Percentiles rank a stretch among this genome's conserved stretches.
Conservation (phyloP, 1,140 invertebrate genomes). For the Diuraphis noxia region DNA sequence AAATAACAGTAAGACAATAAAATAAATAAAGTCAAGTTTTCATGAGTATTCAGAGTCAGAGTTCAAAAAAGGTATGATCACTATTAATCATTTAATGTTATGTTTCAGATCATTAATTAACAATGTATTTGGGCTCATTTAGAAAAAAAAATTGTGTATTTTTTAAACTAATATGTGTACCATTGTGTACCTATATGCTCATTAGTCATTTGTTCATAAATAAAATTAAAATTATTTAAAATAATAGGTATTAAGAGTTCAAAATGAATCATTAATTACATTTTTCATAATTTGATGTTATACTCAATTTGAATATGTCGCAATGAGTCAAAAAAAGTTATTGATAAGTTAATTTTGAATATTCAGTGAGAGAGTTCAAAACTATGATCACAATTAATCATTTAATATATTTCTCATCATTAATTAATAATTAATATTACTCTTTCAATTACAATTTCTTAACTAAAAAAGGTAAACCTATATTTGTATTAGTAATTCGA, state of each 20-base stretch:
- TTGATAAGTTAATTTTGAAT: not conserved
- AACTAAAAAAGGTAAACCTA: too few species aligned
- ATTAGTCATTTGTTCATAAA: not conserved
- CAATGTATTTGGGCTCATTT: not conserved
- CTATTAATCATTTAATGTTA: conserved; percentile 15
- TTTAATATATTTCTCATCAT: conserved; percentile 35
- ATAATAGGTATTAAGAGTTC: too few species aligned
- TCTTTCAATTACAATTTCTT: too few species aligned
- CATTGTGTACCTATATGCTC: fast-evolving
- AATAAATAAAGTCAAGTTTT: not conserved
- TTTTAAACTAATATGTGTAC: not conserved
- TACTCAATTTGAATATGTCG: not conserved
- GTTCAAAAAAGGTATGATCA: conserved; percentile 26
- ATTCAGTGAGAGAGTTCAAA: conserved; percentile 48
- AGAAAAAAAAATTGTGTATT: not conserved
- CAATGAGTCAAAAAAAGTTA: not conserved
- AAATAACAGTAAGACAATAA: not conserved
- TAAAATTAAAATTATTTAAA: not conserved
- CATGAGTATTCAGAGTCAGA: not conserved
- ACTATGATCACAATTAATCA: not conserved
- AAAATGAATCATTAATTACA: not conserved
- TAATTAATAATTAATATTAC: too few species aligned
- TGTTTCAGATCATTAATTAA: conserved; percentile 20
- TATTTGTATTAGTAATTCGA: too few species aligned
- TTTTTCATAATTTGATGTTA: conserved; percentile 27